phyloP scores from a whole-genome alignment of 2,113 vertebrate species.

The Paramisgurnus dabryanus region DNA sequence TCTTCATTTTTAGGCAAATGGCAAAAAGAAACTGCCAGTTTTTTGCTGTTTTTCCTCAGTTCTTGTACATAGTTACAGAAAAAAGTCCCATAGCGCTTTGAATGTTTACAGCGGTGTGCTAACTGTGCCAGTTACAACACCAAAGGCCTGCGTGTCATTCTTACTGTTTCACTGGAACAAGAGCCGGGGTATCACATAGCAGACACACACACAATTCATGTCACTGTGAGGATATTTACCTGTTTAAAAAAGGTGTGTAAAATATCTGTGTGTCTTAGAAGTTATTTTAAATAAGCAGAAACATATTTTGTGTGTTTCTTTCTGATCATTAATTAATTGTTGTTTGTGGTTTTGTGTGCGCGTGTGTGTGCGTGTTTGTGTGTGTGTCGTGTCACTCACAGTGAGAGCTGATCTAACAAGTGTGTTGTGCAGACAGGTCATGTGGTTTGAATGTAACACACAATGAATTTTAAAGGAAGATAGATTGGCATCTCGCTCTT shows the following conservation, averaged over 20 bases:
- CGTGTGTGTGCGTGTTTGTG: not conserved
- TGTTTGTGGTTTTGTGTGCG: not conserved
- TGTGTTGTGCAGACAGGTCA: conserved; percentile 41
- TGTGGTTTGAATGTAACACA: conserved; percentile 28
- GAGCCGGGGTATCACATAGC: conserved; percentile 68
- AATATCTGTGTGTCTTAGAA: not conserved
- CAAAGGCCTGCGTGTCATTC: conserved; percentile 45
- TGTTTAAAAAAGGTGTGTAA: not conserved
- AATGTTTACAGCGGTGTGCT: not conserved
- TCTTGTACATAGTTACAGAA: not conserved
- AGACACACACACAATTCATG: conserved; percentile 48
- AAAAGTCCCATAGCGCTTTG: not conserved
- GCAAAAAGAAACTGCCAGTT: not conserved
- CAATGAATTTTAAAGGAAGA: conserved; percentile 37
- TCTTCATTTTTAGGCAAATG: conserved; percentile 66
- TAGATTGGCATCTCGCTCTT: not conserved
- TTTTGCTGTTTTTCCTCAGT: not conserved
- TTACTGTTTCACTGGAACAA: conserved; percentile 65
- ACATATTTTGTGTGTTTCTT: not conserved
- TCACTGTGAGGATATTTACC: conserved; percentile 1
- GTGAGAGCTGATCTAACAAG: conserved; percentile 41
- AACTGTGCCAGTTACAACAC: conserved; percentile 11
- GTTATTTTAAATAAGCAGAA: not conserved
- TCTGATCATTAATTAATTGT: not conserved
- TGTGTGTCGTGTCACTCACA: conserved; percentile 33